phyloP scores from a whole-genome alignment of 2,797 vertebrate genomes.

The Melanotaenia pygmaea region DNA sequence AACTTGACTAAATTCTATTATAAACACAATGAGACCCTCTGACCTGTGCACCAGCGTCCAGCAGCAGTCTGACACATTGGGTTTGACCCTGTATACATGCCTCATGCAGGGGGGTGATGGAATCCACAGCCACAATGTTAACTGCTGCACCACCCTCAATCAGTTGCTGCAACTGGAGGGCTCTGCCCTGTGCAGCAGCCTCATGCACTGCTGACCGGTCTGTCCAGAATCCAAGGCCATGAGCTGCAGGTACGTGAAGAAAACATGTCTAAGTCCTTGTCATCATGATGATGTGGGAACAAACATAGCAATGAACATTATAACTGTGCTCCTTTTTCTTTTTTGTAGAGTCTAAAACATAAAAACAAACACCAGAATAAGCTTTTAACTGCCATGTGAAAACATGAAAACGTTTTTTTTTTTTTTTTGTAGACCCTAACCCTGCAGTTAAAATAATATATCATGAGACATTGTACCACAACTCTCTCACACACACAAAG shows the following conservation, averaged over 20 bases:
- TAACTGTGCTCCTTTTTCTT: neutral
- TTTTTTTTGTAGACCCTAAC: too few relatives aligned
- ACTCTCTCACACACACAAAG: neutral
- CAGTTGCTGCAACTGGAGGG: conserved; percentile 85
- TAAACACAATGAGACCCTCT: conserved; percentile 11
- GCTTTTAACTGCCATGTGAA: too few relatives aligned
- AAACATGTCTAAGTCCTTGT: conserved; percentile 13
- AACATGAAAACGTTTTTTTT: too few relatives aligned
- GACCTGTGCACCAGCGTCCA: conserved; percentile 88
- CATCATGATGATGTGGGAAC: neutral
- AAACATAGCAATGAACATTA: neutral
- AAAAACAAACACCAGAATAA: too few relatives aligned
- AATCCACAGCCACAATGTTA: conserved; percentile 91
- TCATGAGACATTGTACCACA: too few relatives aligned
- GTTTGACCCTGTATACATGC: conserved; percentile 92
- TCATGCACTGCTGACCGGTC: conserved; percentile 91
- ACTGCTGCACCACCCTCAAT: conserved; percentile 91
- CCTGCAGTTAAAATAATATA: too few relatives aligned
- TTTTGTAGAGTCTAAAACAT: neutral
- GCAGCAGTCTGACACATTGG: conserved; percentile 89
- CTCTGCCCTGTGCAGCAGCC: conserved; percentile 87
- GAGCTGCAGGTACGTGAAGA: conserved; percentile 62
- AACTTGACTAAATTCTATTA: neutral
- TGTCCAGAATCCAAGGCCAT: conserved; percentile 84
- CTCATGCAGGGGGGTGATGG: conserved; percentile 94